phyloP scores from a whole-genome alignment of 2,888 invertebrate genomes.

The Tromatobia lineatoria region DNA sequence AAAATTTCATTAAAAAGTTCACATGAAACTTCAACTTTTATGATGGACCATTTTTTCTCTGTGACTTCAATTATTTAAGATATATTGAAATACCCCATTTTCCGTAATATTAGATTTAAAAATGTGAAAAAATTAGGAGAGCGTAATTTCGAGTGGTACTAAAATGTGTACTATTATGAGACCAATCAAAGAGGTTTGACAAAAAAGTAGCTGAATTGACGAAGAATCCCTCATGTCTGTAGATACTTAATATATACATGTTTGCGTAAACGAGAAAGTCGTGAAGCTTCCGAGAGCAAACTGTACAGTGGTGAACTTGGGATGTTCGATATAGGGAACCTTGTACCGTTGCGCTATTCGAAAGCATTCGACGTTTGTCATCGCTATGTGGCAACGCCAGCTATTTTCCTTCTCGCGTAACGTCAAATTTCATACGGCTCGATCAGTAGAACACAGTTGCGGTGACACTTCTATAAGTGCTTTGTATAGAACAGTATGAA shows the following conservation, averaged over 20 bases:
- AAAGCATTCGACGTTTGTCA: constrained; percentile 14
- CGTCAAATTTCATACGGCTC: background rate
- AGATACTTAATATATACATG: background rate
- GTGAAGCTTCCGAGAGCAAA: background rate
- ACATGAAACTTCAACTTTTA: no score
- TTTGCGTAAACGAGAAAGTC: background rate
- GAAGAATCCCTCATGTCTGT: no score
- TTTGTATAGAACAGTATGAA: background rate
- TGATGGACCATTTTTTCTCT: no score
- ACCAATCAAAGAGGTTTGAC: no score
- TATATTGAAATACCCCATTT: no score
- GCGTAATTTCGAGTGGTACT: no score
- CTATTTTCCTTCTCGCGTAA: constrained; percentile 12
- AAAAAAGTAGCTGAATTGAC: no score
- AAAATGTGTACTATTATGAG: no score
- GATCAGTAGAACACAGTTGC: background rate
- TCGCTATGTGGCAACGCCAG: background rate
- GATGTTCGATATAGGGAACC: background rate
- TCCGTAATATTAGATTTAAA: no score
- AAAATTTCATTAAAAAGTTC: no score
- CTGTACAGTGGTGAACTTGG: background rate
- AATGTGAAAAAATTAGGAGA: no score
- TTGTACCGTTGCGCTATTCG: background rate
- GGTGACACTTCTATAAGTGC: background rate
- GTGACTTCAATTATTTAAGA: no score